Evolutionary conservation across 2,888 invertebrate genomes (phyloP), one percentile per base, ranked within the genome.

Genomic region (Leptopilina myrica): DNA sequence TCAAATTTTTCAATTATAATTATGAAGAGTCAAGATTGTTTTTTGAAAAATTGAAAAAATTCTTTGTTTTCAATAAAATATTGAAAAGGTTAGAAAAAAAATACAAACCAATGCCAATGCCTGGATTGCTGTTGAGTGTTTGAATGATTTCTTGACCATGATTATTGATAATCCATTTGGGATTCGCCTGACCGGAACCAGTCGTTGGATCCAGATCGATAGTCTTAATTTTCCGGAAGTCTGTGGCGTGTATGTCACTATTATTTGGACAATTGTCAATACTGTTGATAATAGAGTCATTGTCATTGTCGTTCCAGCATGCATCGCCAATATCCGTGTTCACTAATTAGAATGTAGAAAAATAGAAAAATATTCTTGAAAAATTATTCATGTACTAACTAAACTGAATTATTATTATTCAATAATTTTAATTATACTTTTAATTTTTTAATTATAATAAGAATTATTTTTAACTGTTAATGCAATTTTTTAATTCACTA

Each of bases 241-340:
- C 98, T 0, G 98, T 98, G 11, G 96, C 94, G 92, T 95, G 96
- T 81, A 99, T 97, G 88, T 95, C 94, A 0, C 97, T 97, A 91
- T 99, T 98, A 89, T 98, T 98, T 0, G 98, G 98, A 88, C 99
- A 99, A 87, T 98, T 98, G 90, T 99, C 99, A 2, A 95, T 90
- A 33, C 94, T 93, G 89, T 99, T 96, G 0, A 94, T 94, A 0
- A 96, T 94, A 33, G 94, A 94, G 90, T 99, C 99, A 1, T 95
- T 95, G 87, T 98, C 98, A 86, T 93, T 94, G 90, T 99, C 98
- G 56, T 95, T 94, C 87, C 96, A 95, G 87, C 99, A 99, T 0
- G 93, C 93, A 88, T 98, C 98, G 0, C 98, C 98, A n/a, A 94
- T 92, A 0, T 95, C 95, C 87, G 98, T 95, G 77, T 93, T 97